phyloP scores from a whole-genome alignment of 2,113 vertebrate species.

The Motacilla tschutschensis region DNA sequence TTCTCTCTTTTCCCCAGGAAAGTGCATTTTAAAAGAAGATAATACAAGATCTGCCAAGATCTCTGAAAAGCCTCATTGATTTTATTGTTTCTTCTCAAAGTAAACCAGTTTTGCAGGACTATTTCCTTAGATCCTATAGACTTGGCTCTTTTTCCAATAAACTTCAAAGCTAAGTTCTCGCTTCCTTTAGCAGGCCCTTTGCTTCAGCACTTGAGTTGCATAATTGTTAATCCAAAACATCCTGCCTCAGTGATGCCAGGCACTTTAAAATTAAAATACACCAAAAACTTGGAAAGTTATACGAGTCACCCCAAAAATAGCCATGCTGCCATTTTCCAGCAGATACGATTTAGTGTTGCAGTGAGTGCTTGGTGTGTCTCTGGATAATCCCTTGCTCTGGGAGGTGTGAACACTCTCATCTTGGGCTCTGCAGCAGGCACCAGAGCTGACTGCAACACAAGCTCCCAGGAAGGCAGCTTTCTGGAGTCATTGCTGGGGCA shows the following conservation, averaged over 20 bases:
- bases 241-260: not conserved
- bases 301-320: not conserved
- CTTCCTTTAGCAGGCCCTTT: constrained; percentile 1
- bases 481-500: not conserved
- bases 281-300: not conserved
- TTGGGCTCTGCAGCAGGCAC: not conserved
- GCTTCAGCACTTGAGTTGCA: not conserved
- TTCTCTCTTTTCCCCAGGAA: not conserved
- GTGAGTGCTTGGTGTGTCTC: not conserved
- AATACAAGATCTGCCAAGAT: not conserved
- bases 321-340: not conserved
- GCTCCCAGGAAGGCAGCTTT: not conserved
- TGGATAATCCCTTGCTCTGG: not conserved
- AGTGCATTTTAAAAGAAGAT: not conserved
- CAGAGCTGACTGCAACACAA: not conserved
- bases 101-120: constrained; percentile 10
- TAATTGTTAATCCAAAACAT: constrained; percentile 38
- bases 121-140: not conserved
- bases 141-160: not conserved
- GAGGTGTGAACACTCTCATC: not conserved
- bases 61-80: constrained; percentile 12
- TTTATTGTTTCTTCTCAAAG: constrained; percentile 6
- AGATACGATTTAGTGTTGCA: not conserved
- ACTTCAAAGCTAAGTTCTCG: not conserved
- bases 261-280: not conserved